Base-by-base conservation (phyloP, 2,113 vertebrate genomes). In the Athene cunicularia region DNA sequence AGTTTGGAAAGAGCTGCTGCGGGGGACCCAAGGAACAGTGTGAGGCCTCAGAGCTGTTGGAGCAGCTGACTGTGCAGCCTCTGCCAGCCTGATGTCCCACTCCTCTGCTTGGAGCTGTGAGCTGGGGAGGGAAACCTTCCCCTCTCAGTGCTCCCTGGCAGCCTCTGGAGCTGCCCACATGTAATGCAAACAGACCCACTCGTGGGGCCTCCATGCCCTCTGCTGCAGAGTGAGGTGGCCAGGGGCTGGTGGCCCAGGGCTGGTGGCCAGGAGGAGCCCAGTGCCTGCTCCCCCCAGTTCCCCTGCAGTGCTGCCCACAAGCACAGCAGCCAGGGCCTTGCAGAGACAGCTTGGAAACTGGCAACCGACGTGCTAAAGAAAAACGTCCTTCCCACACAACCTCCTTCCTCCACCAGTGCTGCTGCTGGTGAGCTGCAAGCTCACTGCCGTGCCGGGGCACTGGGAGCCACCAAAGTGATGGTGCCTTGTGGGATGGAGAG, bases 351-450 rank as follows among this genome's bases (percentile, higher is more conserved):
- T 53, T 85, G 90, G 88, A 86, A 91, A 62, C 63, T 3, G 90
- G 80, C 91, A 93, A 75, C 52, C 1, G 8, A 93, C 28, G 26
- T 56, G 88, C 76, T 94, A 55, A 85, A 95, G 95, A 66, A 84
- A 86, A 86, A 85, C 11, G 21, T 90, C 91, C 96, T 97, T 97
- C 95, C 93, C 90, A 94, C 93, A 30, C 80, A 94, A 81, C 90
- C 95, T 41, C 76, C 41, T 81, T 33, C 73, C 53, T 88, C 84
- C 71, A 14, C 59, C n/a, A 17, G 67, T 24, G 74, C 86, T 86
- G 72, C 71, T 59, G 67, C 71, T 35, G 71, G 70, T 2, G 72
- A 83, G 58, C 90, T 62, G 94, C 94, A 58, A 74, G 75, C 84
- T 84, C 33, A 0, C 8, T 3, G 2, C 74, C 3, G 1, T 3